Evolutionary conservation across 1,140 invertebrate species (phyloP), one percentile per base, ranked within the genome.

Genomic region (Macrotrachela quadricornifera): DNA sequence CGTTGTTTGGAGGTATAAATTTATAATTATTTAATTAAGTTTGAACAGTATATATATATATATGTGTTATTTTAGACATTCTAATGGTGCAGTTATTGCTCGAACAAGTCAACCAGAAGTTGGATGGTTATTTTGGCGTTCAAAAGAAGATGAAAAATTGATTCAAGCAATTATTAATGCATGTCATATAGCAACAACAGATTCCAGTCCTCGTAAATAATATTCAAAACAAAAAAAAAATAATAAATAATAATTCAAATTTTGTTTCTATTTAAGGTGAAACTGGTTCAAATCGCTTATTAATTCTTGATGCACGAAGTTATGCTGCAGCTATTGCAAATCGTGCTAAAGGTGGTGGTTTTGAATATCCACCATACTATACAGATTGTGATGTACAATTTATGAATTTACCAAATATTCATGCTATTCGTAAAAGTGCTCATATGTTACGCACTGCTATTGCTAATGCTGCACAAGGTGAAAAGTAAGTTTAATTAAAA

Each of bases 351-450:
- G 85, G 85, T 37, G 86, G 86, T 43, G 86, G 86, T 38, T 86
- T 82, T 67, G 86, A 92, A 68, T 87, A 80, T 66, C 12, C 55
- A 63, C 64, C 67, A 42, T 90, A 91, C 74, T 95, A 95, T 72
- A 79, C 80, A 0, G 79, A 77, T 61, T 84, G 85, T 62, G 87
- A 94, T 68, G 87, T 95, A 53, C 79, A 87, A 64, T 96, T 92
- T 66, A 94, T 95, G 87, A 83, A 83, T 68, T 71, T 96, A 65
- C 82, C 86, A 48, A 95, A 96, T 70, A 95, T 96, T 57, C 90
- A 95, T 70, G 79, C 82, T 49, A 84, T 95, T 61, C 74, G 90
- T 37, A 85, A 84, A 59, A 73, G 72, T 57, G 77, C 75, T 58
- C 59, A 67, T 49, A 62, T 66, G 49, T 54, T 77, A 3, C 56